Evolutionary conservation across 2,888 invertebrate genomes (phyloP), one percentile per base, ranked within the genome.

Genomic region (Apocheima hispidaria): DNA sequence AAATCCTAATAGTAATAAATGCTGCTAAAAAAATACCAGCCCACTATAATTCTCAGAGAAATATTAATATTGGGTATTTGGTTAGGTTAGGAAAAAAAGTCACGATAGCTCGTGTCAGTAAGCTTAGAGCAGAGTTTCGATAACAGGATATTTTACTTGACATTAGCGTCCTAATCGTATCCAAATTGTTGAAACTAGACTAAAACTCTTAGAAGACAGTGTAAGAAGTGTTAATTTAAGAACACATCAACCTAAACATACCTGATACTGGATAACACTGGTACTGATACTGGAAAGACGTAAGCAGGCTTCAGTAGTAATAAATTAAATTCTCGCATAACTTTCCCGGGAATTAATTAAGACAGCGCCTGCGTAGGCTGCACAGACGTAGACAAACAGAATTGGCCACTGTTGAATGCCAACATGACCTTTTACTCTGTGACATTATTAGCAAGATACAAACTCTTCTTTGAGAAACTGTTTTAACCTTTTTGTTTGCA

Each of bases 391-490:
- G 56, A 48, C 23, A 63, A 65, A 63, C 59, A 50, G 51, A 58
- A 63, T 65, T 65, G 59, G 60, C 49, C 52, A 26, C 55, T 49
- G 14, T 35, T 35, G 65, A 73, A 75, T 72, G 73, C 68, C 73
- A 73, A 69, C 62, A 48, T 70, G 71, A 73, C 77, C 72, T 77
- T 74, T 73, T 43, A 36, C 51, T 55, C 20, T 46, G 46, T 59
- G 33, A 21, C 51, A 50, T 55, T 46, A 49, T 49, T 35, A 52
- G 21, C 26, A 16, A 26, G 14, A 41, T 23, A 38, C 28, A 23
- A 4, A 12, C 5, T 30, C 14, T 6, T 38, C 20, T 18, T 35
- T 26, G n/a, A 26, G 20, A 23, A 26, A 26, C 6, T 10, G 20
- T 14, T 21, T 12, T 28, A 40, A n/a, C n/a, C n/a, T 28, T 28